A percentile compares a stretch with the other conserved stretches of the same genome.
These are phyloP conservation scores for Drosophila pseudoananassae DNA, from an alignment of 1,140 invertebrate species.

Conservation along the genomic window DNA sequence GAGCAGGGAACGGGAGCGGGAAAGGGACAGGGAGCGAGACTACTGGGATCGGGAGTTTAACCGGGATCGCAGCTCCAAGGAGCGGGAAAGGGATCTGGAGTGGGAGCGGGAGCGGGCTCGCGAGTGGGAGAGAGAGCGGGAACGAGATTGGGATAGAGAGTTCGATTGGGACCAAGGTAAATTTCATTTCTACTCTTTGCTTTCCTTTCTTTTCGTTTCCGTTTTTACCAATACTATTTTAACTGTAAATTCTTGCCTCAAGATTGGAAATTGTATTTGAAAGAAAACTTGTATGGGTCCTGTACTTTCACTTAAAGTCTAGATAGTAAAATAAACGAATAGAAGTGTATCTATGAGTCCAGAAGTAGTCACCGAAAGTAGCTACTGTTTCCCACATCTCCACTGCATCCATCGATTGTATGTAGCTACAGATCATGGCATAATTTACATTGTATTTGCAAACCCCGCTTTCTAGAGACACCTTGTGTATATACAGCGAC, in stretches of 20 bases:
- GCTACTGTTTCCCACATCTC: background rate
- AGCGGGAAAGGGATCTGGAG: constrained; percentile 72
- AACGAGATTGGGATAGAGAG: constrained; percentile 84
- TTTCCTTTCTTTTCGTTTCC: constrained; percentile 51
- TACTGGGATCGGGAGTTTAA: constrained; percentile 81
- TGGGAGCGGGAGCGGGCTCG: constrained; percentile 79
- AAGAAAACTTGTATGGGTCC: background rate
- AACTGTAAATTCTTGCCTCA: constrained; percentile 1
- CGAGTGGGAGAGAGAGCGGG: constrained; percentile 83
- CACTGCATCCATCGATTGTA: constrained; percentile 22
- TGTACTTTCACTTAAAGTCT: background rate
- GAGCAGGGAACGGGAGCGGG: constrained; percentile 54
- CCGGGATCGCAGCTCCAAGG: constrained; percentile 72
- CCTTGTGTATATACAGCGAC: constrained; percentile 14
- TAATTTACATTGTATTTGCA: constrained; percentile 1
- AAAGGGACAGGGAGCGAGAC: constrained; percentile 62
- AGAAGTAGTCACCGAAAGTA: constrained; percentile 12
- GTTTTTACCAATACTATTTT: constrained; percentile 43
- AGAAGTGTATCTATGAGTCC: background rate
- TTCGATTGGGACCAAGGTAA: constrained; percentile 84
- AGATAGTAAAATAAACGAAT: background rate
- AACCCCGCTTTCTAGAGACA: constrained; percentile 38
- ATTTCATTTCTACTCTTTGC: constrained; percentile 51
- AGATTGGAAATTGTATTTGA: constrained; percentile 1
- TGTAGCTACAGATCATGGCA: constrained; percentile 30